Percentiles rank a stretch among this genome's conserved stretches.
phyloP scores from a whole-genome alignment of 2,888 invertebrate genomes.

The Dastarcus helophoroides region DNA sequence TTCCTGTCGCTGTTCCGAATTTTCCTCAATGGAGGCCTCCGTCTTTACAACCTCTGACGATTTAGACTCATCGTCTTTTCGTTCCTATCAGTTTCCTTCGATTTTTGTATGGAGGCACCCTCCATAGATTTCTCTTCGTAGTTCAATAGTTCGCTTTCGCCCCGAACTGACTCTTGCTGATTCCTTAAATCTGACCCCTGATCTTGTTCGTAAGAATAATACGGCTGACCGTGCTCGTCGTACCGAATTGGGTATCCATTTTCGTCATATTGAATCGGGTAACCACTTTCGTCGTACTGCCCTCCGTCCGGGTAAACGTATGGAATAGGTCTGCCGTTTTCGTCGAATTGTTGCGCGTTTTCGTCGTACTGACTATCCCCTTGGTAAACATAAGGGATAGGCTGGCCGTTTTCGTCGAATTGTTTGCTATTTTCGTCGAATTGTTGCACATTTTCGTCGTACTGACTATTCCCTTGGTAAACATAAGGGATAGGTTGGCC shows the following conservation, averaged over 20 bases:
- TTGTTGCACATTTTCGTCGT: constrained; percentile 19
- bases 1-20: constrained; percentile 5
- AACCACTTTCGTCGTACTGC: constrained; percentile 18
- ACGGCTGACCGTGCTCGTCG: constrained; percentile 13
- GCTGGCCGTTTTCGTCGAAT: constrained; percentile 14
- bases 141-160: constrained; percentile 1
- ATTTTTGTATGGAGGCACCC: constrained; percentile 4
- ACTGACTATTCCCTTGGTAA: constrained; percentile 12
- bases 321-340: constrained; percentile 13
- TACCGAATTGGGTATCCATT: constrained; percentile 16
- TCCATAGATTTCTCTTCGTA: constrained; percentile 1
- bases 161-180: constrained; percentile 7
- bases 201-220: constrained; percentile 5
- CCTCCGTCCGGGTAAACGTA: constrained; percentile 5
- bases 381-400: constrained; percentile 12
- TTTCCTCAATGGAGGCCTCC: constrained; percentile 7
- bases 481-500: constrained; percentile 10
- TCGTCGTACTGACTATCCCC: constrained; percentile 19
- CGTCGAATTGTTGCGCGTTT: constrained; percentile 16
- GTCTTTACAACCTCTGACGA: neutral
- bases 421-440: constrained; percentile 16
- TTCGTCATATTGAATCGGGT: constrained; percentile 17
- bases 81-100: constrained; percentile 4
- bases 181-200: constrained; percentile 1
- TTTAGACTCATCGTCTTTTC: constrained; percentile 6